Percentiles rank a stretch among this genome's conserved stretches.
Conservation (phyloP, 1,140 invertebrate species). For the Ceratosolen fusciceps region DNA sequence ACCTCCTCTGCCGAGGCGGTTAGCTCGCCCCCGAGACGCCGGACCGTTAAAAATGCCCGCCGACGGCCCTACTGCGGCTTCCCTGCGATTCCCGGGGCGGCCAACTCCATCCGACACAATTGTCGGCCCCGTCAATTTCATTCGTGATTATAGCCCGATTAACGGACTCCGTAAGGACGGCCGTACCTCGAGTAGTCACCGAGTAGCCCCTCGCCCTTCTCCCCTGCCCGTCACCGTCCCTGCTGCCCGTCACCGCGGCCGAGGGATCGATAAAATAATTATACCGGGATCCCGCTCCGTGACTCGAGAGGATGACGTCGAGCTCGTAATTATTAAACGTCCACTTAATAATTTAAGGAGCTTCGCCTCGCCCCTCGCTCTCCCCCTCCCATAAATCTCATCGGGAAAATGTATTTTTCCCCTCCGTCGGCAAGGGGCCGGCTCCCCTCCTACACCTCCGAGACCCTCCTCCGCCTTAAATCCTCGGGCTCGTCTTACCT, state of each 20-base stretch:
- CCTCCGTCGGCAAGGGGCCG: background rate
- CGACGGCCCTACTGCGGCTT: too few species aligned
- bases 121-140: too few species aligned
- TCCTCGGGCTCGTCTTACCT: background rate
- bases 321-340: background rate
- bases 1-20: too few species aligned
- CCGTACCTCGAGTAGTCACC: background rate
- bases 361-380: background rate
- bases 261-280: background rate
- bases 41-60: too few species aligned
- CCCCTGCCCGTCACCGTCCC: too few species aligned
- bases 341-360: background rate
- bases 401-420: constrained; percentile 1
- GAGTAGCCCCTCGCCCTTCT: background rate
- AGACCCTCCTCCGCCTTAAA: background rate
- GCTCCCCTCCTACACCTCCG: too few species aligned
- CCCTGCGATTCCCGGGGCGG: too few species aligned
- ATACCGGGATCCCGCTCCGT: background rate
- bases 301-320: background rate
- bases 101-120: too few species aligned
- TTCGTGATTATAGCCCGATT: background rate
- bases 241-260: background rate
- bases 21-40: too few species aligned
- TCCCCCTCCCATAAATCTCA: background rate
- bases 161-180: background rate